Evolutionary conservation across 2,888 invertebrate species (phyloP).

Genomic region (Tetheella fluctuosa): DNA sequence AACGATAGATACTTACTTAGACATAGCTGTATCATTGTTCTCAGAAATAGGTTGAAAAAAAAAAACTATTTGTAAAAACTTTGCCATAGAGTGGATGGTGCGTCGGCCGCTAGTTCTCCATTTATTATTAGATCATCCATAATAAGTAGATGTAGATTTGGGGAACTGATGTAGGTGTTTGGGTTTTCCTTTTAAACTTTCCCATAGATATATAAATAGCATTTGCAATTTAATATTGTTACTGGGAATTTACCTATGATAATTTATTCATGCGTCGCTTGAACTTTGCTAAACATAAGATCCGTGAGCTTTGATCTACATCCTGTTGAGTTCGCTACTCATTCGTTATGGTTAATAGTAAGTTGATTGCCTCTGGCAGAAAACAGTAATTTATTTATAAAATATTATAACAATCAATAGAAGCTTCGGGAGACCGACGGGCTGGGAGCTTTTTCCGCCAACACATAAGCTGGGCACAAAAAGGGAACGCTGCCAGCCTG

Average conservation of each 20-base stretch:
- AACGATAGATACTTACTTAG: not conserved
- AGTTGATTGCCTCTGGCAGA: no score
- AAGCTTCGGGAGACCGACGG: no score
- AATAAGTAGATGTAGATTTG: not conserved
- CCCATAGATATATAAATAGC: not conserved
- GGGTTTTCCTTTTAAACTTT: not conserved
- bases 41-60: slow-evolving; percentile 3
- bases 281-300: slow-evolving; percentile 13
- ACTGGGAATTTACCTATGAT: not conserved
- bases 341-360: not conserved
- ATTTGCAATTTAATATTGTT: not conserved
- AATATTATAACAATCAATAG: no score
- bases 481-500: no score
- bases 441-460: no score
- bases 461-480: no score
- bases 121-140: not conserved
- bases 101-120: not conserved
- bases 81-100: not conserved
- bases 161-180: not conserved
- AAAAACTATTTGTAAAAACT: slow-evolving; percentile 12
- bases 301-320: not conserved
- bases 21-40: slow-evolving; percentile 11
- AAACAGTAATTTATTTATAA: no score
- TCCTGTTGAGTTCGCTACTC: not conserved
- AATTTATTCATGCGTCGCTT: slow-evolving; percentile 9